phyloP scores from a whole-genome alignment of 1,140 invertebrate genomes.

The Bombus cullumanus region DNA sequence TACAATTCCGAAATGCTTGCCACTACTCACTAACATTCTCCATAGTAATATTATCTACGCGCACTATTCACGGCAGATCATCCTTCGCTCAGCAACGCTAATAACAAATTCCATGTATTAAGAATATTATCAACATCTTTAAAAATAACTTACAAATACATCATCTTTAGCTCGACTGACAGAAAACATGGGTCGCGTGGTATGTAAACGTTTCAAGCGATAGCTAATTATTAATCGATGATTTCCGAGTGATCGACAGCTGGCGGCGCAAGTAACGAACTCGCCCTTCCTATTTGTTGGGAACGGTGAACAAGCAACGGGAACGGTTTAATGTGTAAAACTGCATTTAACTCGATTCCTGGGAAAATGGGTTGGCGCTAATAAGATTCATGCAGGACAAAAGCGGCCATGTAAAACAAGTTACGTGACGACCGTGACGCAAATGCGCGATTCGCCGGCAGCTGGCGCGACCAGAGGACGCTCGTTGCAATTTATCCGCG shows the following conservation, averaged over 20 bases:
- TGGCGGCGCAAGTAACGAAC: constrained; percentile 1
- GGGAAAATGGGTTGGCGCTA: constrained; percentile 73
- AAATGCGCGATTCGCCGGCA: constrained; percentile 72
- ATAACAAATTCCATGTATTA: too few species aligned
- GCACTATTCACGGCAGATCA: too few species aligned
- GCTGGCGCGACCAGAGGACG: constrained; percentile 44
- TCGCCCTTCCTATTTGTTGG: too few species aligned
- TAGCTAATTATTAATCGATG: constrained; percentile 33
- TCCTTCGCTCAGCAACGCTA: too few species aligned
- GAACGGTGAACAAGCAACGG: constrained; percentile 18
- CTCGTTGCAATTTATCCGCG: constrained; percentile 64
- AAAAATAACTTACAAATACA: too few species aligned
- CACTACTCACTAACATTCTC: neutral
- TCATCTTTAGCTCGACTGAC: too few species aligned
- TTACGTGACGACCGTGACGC: constrained; percentile 78
- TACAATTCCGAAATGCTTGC: neutral
- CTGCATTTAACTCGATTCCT: constrained; percentile 74
- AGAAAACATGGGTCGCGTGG: neutral
- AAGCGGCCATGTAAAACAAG: constrained; percentile 77
- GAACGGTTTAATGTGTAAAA: constrained; percentile 71
- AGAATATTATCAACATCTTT: too few species aligned
- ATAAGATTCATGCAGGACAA: constrained; percentile 77
- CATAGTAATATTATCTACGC: too few species aligned
- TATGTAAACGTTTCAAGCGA: neutral
- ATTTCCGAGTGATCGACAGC: constrained; percentile 1